phyloP scores from a whole-genome alignment of 2,113 vertebrate genomes.

The Gobius niger region DNA sequence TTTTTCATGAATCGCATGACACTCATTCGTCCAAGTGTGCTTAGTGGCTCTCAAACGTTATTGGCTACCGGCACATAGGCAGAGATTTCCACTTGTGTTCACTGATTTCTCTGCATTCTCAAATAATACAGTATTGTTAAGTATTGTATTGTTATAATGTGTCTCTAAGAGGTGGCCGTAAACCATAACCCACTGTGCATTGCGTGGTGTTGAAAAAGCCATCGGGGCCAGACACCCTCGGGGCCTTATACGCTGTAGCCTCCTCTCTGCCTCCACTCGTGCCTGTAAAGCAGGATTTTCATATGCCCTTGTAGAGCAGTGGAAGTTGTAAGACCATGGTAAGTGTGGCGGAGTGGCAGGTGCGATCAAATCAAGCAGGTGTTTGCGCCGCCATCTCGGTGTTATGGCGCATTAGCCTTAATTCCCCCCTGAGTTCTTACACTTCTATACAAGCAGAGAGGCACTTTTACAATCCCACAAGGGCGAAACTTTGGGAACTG shows the following conservation, averaged over 20 bases:
- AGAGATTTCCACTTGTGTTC: too few relatives aligned
- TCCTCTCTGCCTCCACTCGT: background rate
- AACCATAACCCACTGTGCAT: too few relatives aligned
- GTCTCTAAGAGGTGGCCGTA: too few relatives aligned
- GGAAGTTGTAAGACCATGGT: background rate
- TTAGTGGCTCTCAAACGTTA: too few relatives aligned
- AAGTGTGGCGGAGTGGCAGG: constrained; percentile 25
- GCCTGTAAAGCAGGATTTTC: background rate
- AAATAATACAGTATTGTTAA: too few relatives aligned
- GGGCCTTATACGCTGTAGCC: background rate
- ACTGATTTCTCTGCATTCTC: too few relatives aligned
- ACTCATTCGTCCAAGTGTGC: too few relatives aligned
- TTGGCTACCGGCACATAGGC: too few relatives aligned
- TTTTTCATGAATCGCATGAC: too few relatives aligned
- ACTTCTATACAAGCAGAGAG: constrained; percentile 18
- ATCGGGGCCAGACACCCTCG: background rate
- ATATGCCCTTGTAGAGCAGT: background rate
- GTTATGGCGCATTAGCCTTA: constrained; percentile 41
- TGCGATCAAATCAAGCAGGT: constrained; percentile 39
- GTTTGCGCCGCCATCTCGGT: constrained; percentile 17
- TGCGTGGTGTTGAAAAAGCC: background rate
- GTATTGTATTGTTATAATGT: too few relatives aligned
- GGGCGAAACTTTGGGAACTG: background rate
- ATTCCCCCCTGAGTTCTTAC: constrained; percentile 43
- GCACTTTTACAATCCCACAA: constrained; percentile 13